Evolutionary conservation across 2,888 invertebrate genomes (phyloP).

Genomic region (Cheilosia scutellata): DNA sequence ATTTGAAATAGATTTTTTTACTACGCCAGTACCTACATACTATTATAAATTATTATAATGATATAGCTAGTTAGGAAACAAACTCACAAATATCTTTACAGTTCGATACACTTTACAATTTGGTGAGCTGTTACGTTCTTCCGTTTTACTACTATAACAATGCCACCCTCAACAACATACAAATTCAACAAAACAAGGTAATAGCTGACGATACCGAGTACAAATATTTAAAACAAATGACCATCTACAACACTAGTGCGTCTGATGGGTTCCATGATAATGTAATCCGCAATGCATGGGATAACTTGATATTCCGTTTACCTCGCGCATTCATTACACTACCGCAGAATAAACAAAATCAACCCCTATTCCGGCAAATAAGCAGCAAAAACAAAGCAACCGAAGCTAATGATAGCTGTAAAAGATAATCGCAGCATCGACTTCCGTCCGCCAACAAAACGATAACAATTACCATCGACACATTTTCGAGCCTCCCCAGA

Average conservation of each 20-base stretch:
- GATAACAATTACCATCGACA: conserved; percentile 69
- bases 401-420: conserved; percentile 44
- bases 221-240: background rate
- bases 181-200: background rate
- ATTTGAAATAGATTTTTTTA: no score
- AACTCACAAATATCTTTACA: no score
- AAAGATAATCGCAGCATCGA: conserved; percentile 65
- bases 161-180: background rate
- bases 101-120: no score
- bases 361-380: background rate
- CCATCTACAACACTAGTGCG: background rate
- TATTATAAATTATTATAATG: no score
- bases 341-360: conserved; percentile 7
- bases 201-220: background rate
- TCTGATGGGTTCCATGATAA: background rate
- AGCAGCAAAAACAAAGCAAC: conserved; percentile 19
- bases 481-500: conserved; percentile 46
- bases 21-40: no score
- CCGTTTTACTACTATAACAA: no score
- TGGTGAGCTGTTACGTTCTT: no score
- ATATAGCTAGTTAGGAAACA: no score
- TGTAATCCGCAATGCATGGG: background rate
- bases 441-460: conserved; percentile 64
- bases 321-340: conserved; percentile 20
- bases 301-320: conserved; percentile 27